A percentile compares a stretch with the other conserved stretches of the same genome.
phyloP scores from a whole-genome alignment of 2,113 vertebrate species.

The Bubalus kerabau region DNA sequence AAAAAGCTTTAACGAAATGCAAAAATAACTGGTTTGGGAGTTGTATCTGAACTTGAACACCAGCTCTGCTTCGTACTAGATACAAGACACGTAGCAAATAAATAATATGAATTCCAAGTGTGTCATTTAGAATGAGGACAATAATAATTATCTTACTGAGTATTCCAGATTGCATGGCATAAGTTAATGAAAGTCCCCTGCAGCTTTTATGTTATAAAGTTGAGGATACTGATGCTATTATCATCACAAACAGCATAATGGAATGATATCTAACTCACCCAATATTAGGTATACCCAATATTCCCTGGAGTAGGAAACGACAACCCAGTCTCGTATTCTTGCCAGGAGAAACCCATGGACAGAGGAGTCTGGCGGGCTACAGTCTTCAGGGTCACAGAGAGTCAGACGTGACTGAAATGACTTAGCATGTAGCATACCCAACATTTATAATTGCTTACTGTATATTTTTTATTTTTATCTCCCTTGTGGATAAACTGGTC shows the following conservation, averaged over 20 bases:
- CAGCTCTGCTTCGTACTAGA: neutral
- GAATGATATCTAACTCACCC: neutral
- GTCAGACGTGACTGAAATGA: neutral
- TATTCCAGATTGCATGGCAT: neutral
- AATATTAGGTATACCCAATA: neutral
- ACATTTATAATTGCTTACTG: neutral
- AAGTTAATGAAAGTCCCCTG: neutral
- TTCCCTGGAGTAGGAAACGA: neutral
- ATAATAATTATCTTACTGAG: neutral
- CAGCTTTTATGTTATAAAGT: neutral
- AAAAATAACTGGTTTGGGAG: constrained; percentile 35
- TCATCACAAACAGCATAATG: neutral
- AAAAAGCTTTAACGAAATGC: constrained; percentile 16
- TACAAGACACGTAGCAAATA: neutral
- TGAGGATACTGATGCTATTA: neutral
- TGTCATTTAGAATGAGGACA: neutral
- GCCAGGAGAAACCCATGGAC: neutral
- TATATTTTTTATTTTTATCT: constrained; percentile 37
- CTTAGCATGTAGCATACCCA: neutral
- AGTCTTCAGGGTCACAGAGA: accelerated
- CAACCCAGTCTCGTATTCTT: neutral
- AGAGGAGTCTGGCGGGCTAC: neutral
- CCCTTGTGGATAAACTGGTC: neutral
- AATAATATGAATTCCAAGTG: constrained; percentile 21
- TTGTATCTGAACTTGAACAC: constrained; percentile 13